These are phyloP conservation scores for Poliocrania exsul DNA, from an alignment of 2,797 vertebrate species.

Conservation along the genomic window DNA sequence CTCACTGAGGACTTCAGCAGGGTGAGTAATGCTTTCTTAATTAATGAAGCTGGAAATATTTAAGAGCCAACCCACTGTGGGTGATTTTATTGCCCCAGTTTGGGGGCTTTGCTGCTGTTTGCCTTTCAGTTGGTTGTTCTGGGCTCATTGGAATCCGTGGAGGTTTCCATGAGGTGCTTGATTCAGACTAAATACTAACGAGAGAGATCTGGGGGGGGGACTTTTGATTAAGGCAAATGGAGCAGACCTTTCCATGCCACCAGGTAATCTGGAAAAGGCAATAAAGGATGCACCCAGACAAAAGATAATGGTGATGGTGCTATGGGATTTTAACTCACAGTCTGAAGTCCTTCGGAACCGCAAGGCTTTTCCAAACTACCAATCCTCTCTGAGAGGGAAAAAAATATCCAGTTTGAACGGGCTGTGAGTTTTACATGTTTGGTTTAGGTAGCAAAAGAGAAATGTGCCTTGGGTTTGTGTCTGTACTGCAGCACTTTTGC, in stretches of 20 bases:
- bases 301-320: neutral
- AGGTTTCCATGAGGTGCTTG: conserved; percentile 46
- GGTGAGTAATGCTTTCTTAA: neutral
- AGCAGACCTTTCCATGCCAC: conserved; percentile 19
- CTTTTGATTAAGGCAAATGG: conserved; percentile 58
- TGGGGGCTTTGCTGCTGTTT: neutral
- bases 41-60: conserved; percentile 55
- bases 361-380: neutral
- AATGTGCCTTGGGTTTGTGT: neutral
- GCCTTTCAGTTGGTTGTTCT: conserved; percentile 25
- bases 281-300: conserved; percentile 3
- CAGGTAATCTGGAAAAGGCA: conserved; percentile 2
- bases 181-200: conserved; percentile 34
- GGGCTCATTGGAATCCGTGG: neutral
- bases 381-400: neutral
- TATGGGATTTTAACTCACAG: neutral
- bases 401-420: neutral
- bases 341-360: neutral
- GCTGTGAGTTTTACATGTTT: neutral
- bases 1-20: neutral
- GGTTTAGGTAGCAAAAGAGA: neutral
- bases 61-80: conserved; percentile 29
- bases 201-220: neutral
- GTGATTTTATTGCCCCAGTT: conserved; percentile 55
- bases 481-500: neutral